Evolutionary conservation across 2,888 invertebrate genomes (phyloP).

Genomic region (Mythimna ferrago): DNA sequence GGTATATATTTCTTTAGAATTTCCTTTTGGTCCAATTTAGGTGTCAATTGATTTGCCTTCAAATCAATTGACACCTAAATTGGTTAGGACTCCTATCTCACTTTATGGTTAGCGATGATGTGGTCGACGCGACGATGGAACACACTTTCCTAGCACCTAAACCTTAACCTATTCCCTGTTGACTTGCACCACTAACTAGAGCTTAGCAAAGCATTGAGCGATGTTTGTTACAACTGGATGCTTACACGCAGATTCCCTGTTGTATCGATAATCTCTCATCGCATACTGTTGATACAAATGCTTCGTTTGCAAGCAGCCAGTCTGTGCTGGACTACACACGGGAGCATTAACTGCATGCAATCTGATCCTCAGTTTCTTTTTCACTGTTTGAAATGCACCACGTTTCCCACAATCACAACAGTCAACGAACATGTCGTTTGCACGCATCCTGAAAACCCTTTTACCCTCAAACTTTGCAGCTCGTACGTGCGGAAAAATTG

Average conservation of each 20-base stretch:
- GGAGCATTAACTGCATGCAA: slow-evolving; percentile 31
- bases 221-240: slow-evolving; percentile 15
- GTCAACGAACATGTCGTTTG: slow-evolving; percentile 17
- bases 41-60: too few relatives aligned
- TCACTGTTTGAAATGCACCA: slow-evolving; percentile 36
- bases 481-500: slow-evolving; percentile 26
- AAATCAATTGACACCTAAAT: too few relatives aligned
- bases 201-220: slow-evolving; percentile 15
- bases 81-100: too few relatives aligned
- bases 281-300: slow-evolving; percentile 21
- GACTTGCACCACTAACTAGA: not conserved
- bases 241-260: slow-evolving; percentile 27
- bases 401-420: slow-evolving; percentile 30
- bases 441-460: slow-evolving; percentile 28
- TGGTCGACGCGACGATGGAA: too few relatives aligned
- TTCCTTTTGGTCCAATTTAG: too few relatives aligned
- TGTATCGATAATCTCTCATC: slow-evolving; percentile 53
- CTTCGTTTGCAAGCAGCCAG: slow-evolving; percentile 38
- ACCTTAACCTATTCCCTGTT: not conserved
- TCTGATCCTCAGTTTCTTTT: slow-evolving; percentile 37
- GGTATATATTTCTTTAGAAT: too few relatives aligned
- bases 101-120: too few relatives aligned
- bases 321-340: slow-evolving; percentile 10
- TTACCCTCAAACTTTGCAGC: slow-evolving; percentile 24
- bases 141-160: not conserved